Evolutionary conservation across 2,888 invertebrate species (phyloP).

Genomic region (Ophioninae sp.): DNA sequence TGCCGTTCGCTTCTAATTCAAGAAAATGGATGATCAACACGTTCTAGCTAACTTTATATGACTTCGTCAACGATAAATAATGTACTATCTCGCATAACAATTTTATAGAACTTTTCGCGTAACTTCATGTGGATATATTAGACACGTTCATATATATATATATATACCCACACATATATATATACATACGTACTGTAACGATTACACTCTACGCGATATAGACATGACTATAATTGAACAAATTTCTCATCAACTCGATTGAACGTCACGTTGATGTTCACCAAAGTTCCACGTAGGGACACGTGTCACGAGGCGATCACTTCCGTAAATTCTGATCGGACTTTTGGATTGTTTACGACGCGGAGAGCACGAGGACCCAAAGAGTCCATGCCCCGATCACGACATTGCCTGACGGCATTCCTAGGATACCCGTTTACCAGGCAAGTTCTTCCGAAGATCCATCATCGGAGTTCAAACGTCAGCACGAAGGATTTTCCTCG

Average conservation of each 20-base stretch:
- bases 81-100: slow-evolving; percentile 47
- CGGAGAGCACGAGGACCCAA: slow-evolving; percentile 8
- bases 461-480: background rate
- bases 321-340: background rate
- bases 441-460: background rate
- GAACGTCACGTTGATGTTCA: background rate
- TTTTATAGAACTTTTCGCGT: slow-evolving; percentile 43
- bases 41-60: slow-evolving; percentile 1
- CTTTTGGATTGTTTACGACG: slow-evolving; percentile 8
- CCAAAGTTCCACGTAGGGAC: background rate
- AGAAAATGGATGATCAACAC: slow-evolving; percentile 20
- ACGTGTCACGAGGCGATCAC: slow-evolving; percentile 24
- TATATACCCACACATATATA: background rate
- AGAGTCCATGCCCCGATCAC: slow-evolving; percentile 4
- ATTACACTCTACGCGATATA: slow-evolving; percentile 26
- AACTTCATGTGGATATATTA: slow-evolving; percentile 24
- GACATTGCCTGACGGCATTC: background rate
- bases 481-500: background rate
- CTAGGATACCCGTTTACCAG: too few species aligned
- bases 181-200: background rate
- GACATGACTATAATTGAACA: slow-evolving; percentile 46
- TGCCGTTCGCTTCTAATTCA: background rate
- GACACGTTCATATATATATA: slow-evolving; percentile 11
- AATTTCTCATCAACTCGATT: slow-evolving; percentile 1
- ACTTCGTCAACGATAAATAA: slow-evolving; percentile 47